Base-by-base conservation (phyloP, 2,888 invertebrate genomes). In the Cerastis leucographa region DNA sequence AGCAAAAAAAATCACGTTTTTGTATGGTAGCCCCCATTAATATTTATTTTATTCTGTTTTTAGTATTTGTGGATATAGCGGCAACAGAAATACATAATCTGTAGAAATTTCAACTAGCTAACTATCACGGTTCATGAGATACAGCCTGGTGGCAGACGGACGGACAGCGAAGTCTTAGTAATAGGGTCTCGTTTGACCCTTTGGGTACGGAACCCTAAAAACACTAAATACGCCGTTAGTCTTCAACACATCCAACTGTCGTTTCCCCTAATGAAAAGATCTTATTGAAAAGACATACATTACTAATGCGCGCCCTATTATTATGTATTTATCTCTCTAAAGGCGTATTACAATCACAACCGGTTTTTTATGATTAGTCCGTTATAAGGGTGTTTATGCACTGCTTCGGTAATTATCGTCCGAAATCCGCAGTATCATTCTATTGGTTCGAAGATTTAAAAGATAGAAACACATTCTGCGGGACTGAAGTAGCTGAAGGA, bases 351-450 rank as follows among this genome's bases (percentile, higher is more conserved):
- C 35, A 56, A 56, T 35, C 49, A n/a, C 29, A 54, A 73, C 81
- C 14, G 19, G 81, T n/a, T 74, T 49, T n/a, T 62, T 80, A 3
- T 17, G 40, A 54, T 19, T 62, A 54, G 25, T 51, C 1, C 1
- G 14, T 40, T 22, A 73, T 62, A 81, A 80, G 51, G 62, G 62
- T 29, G 44, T 25, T 80, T 54, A 46, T 77, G 35, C 71, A 70
- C 42, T 80, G 42, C 3, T 51, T 35, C 17, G 46, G 40, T 49
- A 40, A 17, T 51, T 22, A 40, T 46, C 8, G 22, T 51, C 0
- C 22, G 22, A 65, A 56, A 17, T 61, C 0, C 25, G 22, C 17
- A 19, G 11, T 76, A 7, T 61, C 0, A 25, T 42, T 79, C 17
- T 22, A 0, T 42, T 19, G 5, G 29, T 29, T 11, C 19, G 6